Conservation (phyloP, 2,888 invertebrate species). For the Ditula angustiorana region DNA sequence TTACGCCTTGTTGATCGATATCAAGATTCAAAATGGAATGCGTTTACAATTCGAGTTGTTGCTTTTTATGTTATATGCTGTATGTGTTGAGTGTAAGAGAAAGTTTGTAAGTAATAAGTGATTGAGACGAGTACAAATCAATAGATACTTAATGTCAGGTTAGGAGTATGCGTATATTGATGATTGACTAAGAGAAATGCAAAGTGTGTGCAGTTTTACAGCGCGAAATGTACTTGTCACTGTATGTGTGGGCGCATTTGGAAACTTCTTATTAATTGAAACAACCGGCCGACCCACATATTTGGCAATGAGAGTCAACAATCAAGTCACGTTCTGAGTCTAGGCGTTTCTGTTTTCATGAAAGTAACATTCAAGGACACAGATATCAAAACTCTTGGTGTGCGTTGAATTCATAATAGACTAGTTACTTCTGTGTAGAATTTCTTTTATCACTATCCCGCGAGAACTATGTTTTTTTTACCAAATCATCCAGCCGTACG, state of each 20-base stretch:
- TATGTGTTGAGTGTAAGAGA: neutral
- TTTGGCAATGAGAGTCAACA: too few species aligned
- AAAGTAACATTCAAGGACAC: too few species aligned
- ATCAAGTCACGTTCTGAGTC: too few species aligned
- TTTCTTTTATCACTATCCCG: too few species aligned
- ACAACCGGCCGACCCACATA: neutral
- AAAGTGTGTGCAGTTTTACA: neutral
- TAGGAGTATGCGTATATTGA: neutral
- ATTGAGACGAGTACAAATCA: constrained; percentile 1
- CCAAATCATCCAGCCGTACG: too few species aligned
- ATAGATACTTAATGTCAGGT: neutral
- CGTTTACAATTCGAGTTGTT: neutral
- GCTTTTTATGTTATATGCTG: neutral
- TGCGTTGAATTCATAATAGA: too few species aligned
- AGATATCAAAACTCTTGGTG: too few species aligned
- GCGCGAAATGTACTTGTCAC: too few species aligned
- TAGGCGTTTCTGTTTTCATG: too few species aligned
- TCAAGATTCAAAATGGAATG: neutral
- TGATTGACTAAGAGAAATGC: neutral
- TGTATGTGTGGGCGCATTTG: too few species aligned
- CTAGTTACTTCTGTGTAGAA: too few species aligned
- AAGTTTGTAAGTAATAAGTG: constrained; percentile 1
- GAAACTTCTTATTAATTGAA: neutral
- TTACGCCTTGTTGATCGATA: neutral
- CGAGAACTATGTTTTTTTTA: too few species aligned